Evolutionary conservation across 1,140 invertebrate genomes (phyloP), one percentile per base, ranked within the genome.

Genomic region (Triops cancriformis): DNA sequence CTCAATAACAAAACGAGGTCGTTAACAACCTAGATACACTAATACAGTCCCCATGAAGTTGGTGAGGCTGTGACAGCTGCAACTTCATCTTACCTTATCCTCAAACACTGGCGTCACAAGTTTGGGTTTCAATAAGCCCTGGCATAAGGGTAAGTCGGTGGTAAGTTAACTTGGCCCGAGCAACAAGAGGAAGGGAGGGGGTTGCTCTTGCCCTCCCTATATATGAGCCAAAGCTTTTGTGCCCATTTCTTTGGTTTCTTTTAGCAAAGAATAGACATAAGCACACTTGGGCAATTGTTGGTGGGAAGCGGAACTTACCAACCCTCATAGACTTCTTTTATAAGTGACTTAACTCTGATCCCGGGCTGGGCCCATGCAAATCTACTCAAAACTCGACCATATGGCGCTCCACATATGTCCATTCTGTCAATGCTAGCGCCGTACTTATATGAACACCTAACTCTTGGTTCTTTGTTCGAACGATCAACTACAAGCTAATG

Each of bases 331-430:
- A 64, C 51, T 64, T 64, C 51, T 23, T 64, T 64, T 18, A 23
- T 64, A 64, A 64, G 51, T 64, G 51, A 64, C 51, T 64, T 64
- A 64, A 64, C 51, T 64, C 51, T 64, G 51, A 64, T 64, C 51
- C 51, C 14, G 51, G 18, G n/a, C 51, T 64, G 51, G 51, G 51
- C 10, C 51, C 51, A 64, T 64, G 51, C 51, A 64, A 64, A 64
- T 64, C 51, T 64, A 64, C 14, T 18, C 51, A 64, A 64, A 64
- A 64, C 51, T 64, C 18, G 51, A 64, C 51, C 51, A 64, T 64
- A 64, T 64, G 51, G 9, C 51, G 18, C 51, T 64, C 51, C 14
- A 64, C 51, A 64, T 64, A 64, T 64, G 51, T 64, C 51, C n/a
- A 18, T 64, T 23, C 23, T 64, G 2, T 37, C 31, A 37, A 37